Percentiles rank a stretch among this genome's conserved stretches.
These are phyloP conservation scores for Spicauda simplicius DNA, from an alignment of 2,888 invertebrate genomes.

Conservation along the genomic window DNA sequence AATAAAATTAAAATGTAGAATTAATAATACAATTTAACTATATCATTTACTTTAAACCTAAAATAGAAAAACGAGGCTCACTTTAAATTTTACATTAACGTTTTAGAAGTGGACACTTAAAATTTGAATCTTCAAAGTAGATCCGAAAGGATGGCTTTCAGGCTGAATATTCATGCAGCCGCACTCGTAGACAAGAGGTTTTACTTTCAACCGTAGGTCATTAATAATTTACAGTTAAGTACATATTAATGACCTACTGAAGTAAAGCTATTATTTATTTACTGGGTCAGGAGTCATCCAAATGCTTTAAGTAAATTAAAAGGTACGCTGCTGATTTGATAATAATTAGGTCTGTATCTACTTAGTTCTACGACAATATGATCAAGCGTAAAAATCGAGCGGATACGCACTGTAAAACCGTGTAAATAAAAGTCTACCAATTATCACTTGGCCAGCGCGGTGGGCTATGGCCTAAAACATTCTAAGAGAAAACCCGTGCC, in stretches of 20 bases:
- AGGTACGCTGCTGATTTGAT: too few relatives aligned
- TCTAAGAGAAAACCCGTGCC: too few relatives aligned
- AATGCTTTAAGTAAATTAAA: too few relatives aligned
- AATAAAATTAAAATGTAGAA: too few relatives aligned
- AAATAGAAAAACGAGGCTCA: background rate
- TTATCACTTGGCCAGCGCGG: too few relatives aligned
- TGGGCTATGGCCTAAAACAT: too few relatives aligned
- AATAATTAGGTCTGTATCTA: too few relatives aligned
- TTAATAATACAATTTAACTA: too few relatives aligned
- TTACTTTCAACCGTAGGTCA: constrained; percentile 22
- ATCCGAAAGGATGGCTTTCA: constrained; percentile 39
- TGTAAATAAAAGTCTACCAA: too few relatives aligned
- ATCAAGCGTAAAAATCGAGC: too few relatives aligned
- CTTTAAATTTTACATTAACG: constrained; percentile 15
- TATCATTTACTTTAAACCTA: background rate
- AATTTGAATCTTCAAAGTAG: constrained; percentile 16
- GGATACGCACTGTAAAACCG: too few relatives aligned
- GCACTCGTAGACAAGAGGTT: constrained; percentile 51
- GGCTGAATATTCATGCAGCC: constrained; percentile 62
- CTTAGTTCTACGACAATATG: too few relatives aligned
- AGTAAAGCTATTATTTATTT: background rate
- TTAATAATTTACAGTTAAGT: constrained; percentile 11
- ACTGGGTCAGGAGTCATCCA: background rate
- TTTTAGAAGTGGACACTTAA: constrained; percentile 21
- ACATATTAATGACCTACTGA: constrained; percentile 2